These are phyloP conservation scores for Hyppa rectilinea DNA, from an alignment of 2,888 invertebrate species.

Conservation along the genomic window DNA sequence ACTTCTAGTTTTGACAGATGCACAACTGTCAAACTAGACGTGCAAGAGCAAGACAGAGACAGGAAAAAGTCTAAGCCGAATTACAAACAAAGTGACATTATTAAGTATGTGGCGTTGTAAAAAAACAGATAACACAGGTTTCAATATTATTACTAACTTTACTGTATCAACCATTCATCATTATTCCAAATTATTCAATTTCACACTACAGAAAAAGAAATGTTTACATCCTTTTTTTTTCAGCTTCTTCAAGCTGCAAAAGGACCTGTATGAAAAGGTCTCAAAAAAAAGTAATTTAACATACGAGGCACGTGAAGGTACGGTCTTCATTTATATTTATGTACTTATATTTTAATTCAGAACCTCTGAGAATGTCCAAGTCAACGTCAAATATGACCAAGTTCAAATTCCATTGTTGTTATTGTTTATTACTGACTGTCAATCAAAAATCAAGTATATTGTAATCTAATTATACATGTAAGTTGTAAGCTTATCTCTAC, in stretches of 20 bases:
- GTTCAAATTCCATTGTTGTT: not conserved
- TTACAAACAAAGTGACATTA: not conserved
- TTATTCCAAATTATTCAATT: not conserved
- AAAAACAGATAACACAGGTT: too few relatives aligned
- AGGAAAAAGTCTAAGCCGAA: not conserved
- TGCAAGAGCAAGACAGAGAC: not conserved
- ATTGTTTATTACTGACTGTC: not conserved
- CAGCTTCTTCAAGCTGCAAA: slow-evolving; percentile 85
- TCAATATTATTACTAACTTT: not conserved
- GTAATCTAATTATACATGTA: too few relatives aligned
- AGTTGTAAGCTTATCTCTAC: not conserved
- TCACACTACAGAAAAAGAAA: not conserved
- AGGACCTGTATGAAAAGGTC: slow-evolving; percentile 78
- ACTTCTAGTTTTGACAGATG: too few relatives aligned
- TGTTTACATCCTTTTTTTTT: slow-evolving; percentile 49
- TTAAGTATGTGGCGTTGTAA: not conserved
- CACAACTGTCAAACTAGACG: not conserved
- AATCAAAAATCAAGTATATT: not conserved
- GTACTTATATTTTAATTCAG: not conserved
- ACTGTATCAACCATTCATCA: not conserved
- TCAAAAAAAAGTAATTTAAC: slow-evolving; percentile 67
- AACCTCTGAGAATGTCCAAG: not conserved
- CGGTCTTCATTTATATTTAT: not conserved
- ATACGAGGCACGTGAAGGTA: slow-evolving; percentile 74
- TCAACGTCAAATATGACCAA: not conserved